Percentiles rank a stretch among this genome's conserved stretches.
phyloP scores from a whole-genome alignment of 2,888 invertebrate species.

The Macropis europaea region DNA sequence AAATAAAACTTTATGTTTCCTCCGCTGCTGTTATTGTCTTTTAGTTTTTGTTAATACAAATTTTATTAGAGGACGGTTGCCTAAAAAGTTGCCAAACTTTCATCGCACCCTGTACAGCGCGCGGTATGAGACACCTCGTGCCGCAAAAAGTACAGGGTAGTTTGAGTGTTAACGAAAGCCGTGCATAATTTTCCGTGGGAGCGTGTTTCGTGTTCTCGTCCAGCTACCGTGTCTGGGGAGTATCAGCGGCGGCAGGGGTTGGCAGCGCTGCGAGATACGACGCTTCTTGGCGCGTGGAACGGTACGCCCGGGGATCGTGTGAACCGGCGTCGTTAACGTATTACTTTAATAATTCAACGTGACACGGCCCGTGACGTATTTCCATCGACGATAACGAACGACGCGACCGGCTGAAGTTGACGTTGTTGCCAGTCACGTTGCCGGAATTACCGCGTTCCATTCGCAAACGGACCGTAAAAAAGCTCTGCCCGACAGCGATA shows the following conservation, averaged over 20 bases:
- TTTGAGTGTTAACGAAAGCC: too few species aligned
- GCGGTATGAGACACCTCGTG: too few species aligned
- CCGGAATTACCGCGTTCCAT: conserved; percentile 36
- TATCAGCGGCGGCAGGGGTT: conserved; percentile 32
- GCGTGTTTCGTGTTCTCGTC: conserved; percentile 51
- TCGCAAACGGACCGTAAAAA: conserved; percentile 20
- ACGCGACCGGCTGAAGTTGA: conserved; percentile 27
- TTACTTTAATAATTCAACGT: conserved; percentile 51
- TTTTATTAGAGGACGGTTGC: too few species aligned
- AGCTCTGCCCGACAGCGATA: conserved; percentile 9
- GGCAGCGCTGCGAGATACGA: conserved; percentile 6
- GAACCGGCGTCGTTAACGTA: conserved; percentile 40
- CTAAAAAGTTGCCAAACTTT: too few species aligned
- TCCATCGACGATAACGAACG: conserved; percentile 45
- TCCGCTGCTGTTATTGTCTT: too few species aligned
- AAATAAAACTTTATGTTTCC: too few species aligned
- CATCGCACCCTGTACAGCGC: too few species aligned
- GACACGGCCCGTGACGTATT: conserved; percentile 39
- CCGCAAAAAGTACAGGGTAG: too few species aligned
- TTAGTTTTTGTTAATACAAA: neutral
- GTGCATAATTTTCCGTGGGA: conserved; percentile 51
- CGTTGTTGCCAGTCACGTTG: conserved; percentile 33
- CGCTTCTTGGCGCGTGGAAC: conserved; percentile 5
- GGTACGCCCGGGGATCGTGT: conserved; percentile 9
- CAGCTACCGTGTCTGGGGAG: conserved; percentile 39